These are phyloP conservation scores for Leptinotarsa undecemlineata DNA, from an alignment of 1,140 invertebrate genomes.

Conservation along the genomic window DNA sequence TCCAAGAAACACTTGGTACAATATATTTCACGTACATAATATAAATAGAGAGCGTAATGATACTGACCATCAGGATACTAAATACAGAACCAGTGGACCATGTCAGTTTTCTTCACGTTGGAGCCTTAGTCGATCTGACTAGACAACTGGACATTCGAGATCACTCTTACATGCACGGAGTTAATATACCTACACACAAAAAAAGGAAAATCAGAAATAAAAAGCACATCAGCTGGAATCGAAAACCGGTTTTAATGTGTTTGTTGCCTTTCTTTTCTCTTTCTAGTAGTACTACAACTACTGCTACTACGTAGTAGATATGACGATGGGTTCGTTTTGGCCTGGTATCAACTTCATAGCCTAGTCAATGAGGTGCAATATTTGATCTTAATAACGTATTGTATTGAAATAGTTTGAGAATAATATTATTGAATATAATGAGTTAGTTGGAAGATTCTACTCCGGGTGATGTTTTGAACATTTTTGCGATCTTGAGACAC, in stretches of 20 bases:
- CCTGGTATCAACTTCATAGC: conserved; percentile 14
- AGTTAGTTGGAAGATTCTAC: too few species aligned
- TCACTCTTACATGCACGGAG: conserved; percentile 47
- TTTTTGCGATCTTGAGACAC: too few species aligned
- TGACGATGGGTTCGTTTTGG: conserved; percentile 31
- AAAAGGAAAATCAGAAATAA: conserved; percentile 50
- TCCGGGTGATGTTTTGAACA: too few species aligned
- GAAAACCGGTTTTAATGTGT: conserved; percentile 51
- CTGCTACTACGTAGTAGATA: conserved; percentile 50
- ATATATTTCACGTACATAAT: conserved; percentile 35
- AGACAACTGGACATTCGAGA: conserved; percentile 41
- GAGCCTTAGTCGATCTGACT: conserved; percentile 29
- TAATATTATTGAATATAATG: too few species aligned
- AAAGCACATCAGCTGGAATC: conserved; percentile 55
- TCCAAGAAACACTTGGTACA: conserved; percentile 24
- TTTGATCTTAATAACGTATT: too few species aligned
- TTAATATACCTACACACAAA: conserved; percentile 49
- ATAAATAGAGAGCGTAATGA: conserved; percentile 43
- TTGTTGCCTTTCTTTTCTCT: conserved; percentile 47
- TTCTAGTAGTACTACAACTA: conserved; percentile 52
- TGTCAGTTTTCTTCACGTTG: conserved; percentile 33
- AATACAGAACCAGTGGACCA: conserved; percentile 43
- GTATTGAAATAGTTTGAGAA: too few species aligned
- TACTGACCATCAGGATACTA: conserved; percentile 47
- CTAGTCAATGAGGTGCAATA: conserved; percentile 4